phyloP scores from a whole-genome alignment of 2,797 vertebrate genomes.

The Presbytis comata region DNA sequence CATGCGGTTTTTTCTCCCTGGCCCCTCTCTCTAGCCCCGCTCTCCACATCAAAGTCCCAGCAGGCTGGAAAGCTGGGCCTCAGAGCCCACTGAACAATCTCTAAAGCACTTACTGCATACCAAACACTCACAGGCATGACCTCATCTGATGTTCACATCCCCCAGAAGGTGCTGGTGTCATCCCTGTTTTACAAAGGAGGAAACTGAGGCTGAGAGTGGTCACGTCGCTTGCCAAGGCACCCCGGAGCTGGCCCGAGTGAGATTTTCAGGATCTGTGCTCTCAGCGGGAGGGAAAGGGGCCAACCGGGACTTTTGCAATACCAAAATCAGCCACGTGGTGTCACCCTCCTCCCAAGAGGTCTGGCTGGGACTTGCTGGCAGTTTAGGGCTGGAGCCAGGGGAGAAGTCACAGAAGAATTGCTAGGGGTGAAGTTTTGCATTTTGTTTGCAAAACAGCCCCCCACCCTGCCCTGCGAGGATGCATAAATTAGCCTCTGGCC shows the following conservation, averaged over 20 bases:
- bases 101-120: not conserved
- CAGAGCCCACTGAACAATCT: not conserved
- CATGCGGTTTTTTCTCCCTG: accelerated
- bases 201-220: not conserved
- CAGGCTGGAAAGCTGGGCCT: not conserved
- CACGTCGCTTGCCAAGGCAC: not conserved
- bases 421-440: not conserved
- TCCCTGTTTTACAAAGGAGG: not conserved
- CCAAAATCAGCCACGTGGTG: slow-evolving; percentile 35
- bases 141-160: not conserved
- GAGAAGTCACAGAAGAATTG: not conserved
- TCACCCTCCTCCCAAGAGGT: slow-evolving; percentile 9
- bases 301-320: not conserved
- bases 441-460: not conserved
- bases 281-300: not conserved
- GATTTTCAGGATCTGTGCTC: not conserved
- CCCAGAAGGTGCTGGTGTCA: not conserved
- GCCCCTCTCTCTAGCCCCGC: not conserved
- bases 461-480: not conserved
- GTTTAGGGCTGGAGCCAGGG: accelerated
- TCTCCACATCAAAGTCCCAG: not conserved
- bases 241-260: not conserved
- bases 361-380: not conserved
- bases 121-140: accelerated
- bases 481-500: not conserved